Percentiles rank a stretch among this genome's conserved stretches.
phyloP scores from a whole-genome alignment of 2,113 vertebrate genomes.

The Sapayoa aenigma region DNA sequence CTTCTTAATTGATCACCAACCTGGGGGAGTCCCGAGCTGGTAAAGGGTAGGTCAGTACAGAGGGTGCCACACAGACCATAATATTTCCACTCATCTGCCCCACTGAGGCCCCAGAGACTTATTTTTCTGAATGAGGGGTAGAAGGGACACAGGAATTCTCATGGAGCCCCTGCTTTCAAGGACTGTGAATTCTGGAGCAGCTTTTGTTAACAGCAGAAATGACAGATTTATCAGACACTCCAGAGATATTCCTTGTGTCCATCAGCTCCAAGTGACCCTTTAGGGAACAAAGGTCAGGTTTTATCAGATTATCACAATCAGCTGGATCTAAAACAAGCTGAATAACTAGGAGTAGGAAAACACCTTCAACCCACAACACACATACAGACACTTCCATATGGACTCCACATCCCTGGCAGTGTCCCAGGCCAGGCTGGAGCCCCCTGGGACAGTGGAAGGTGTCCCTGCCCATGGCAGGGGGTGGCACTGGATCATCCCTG shows the following conservation, averaged over 20 bases:
- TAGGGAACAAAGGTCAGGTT: background rate
- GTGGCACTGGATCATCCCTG: rapidly evolving
- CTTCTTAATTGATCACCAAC: constrained; percentile 13
- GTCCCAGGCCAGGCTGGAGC: background rate
- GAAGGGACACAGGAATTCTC: background rate
- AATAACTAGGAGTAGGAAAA: background rate
- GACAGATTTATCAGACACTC: background rate
- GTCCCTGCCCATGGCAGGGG: background rate
- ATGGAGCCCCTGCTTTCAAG: background rate
- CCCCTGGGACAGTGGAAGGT: background rate
- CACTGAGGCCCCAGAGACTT: background rate
- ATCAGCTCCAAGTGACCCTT: background rate
- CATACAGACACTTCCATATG: background rate
- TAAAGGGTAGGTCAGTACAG: background rate
- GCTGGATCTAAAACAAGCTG: background rate
- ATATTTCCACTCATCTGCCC: background rate
- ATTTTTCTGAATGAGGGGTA: background rate
- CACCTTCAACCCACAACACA: background rate
- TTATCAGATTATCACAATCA: background rate
- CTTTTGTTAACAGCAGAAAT: background rate
- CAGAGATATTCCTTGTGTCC: background rate
- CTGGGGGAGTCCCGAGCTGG: background rate
- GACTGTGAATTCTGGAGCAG: background rate
- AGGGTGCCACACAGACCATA: background rate
- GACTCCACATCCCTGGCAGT: background rate